Conservation (phyloP, 2,797 vertebrate genomes). For the Anguilla pacifica region DNA sequence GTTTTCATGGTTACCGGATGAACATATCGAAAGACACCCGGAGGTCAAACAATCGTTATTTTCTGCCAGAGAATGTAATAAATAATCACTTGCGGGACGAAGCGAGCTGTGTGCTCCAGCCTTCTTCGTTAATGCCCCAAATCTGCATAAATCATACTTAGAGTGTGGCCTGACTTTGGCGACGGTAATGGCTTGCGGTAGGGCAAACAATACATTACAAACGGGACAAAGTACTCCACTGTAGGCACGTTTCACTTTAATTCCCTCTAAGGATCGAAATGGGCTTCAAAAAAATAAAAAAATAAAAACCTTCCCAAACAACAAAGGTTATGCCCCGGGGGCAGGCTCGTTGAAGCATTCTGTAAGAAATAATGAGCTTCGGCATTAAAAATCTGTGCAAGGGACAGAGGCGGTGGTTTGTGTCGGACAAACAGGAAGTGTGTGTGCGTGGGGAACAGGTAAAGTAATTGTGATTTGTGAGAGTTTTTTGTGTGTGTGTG, state of each 20-base stretch:
- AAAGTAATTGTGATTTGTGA: not conserved
- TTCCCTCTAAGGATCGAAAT: not conserved
- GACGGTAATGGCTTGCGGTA: not conserved
- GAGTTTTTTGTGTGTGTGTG: too few species aligned
- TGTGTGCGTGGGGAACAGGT: not conserved
- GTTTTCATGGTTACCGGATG: not conserved
- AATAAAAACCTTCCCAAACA: not conserved
- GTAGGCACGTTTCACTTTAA: not conserved
- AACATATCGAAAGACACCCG: not conserved
- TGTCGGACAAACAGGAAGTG: not conserved
- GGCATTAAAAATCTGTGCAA: not conserved
- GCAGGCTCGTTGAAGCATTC: not conserved
- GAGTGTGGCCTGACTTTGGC: not conserved
- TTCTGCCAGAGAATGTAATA: not conserved
- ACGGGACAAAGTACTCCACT: not conserved
- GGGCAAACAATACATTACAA: not conserved
- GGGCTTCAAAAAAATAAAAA: not conserved
- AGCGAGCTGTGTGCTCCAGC: not conserved
- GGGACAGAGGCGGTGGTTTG: not conserved
- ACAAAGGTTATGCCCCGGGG: not conserved
- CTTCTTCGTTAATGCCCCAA: not conserved
- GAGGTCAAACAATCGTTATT: not conserved
- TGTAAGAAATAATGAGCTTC: not conserved
- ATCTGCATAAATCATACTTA: not conserved
- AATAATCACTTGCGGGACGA: not conserved